Evolutionary conservation across 2,888 invertebrate genomes (phyloP), one percentile per base, ranked within the genome.

Genomic region (Rhagophthalmus giganteus): DNA sequence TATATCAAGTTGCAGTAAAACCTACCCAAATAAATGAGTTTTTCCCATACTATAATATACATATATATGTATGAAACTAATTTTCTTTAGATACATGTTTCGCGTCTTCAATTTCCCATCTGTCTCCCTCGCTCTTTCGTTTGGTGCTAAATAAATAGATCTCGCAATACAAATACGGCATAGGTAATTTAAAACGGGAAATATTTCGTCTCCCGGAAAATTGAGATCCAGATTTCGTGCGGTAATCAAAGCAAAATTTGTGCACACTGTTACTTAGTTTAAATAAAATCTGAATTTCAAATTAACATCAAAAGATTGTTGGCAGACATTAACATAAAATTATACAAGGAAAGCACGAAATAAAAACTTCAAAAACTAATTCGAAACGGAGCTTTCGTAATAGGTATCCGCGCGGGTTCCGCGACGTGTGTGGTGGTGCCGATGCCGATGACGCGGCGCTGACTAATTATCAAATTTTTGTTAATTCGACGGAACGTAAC

Each of bases 211-310:
- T 32, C 14, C 39, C 14, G 46, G 40, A 47, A 51, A 52, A 52
- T 52, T 41, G 52, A 40, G 41, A 47, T 32, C 34, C 27, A 37
- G 26, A 42, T 47, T 51, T 37, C 27, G 28, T n/a, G 2, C 39
- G 40, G n/a, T 35, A 38, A 52, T 39, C 45, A 42, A 46, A 52
- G 52, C 24, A 41, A 41, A 52, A 41, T 52, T 45, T 42, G 48
- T 26, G 37, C 48, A 41, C 35, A 41, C 41, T 41, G 48, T 41
- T 41, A 28, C 37, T 40, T 47, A 38, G 37, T 52, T 52, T 47
- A 46, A 47, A 47, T 47, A 45, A 42, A 52, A 52, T 47, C 40
- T 52, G 34, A 52, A 52, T 24, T 52, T 52, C 52, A 52, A 52
- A 52, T 52, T 52, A 47, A 37, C 44, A 39, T 38, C 45, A 39